These are phyloP conservation scores for Amazona guildingii DNA, from an alignment of 2,113 vertebrate species.

Conservation along the genomic window DNA sequence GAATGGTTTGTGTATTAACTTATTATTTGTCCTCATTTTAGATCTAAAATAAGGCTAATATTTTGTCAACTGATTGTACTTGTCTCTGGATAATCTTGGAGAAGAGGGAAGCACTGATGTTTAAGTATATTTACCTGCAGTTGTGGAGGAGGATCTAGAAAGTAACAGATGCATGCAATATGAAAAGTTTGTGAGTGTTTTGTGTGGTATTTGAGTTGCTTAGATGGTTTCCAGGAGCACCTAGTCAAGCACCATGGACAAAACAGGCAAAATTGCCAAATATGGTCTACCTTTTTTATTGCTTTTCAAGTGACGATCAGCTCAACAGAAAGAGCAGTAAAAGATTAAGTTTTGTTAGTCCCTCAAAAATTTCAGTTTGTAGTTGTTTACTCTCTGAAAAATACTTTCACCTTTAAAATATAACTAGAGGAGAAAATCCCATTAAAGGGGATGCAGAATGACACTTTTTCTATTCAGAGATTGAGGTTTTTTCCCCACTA, in stretches of 20 bases:
- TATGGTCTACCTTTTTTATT: fast-evolving
- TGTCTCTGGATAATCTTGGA: not conserved
- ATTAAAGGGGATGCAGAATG: not conserved
- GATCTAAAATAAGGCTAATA: not conserved
- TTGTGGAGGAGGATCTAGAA: not conserved
- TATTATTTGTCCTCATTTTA: not conserved
- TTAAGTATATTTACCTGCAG: not conserved
- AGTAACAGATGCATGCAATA: not conserved
- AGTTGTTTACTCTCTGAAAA: not conserved
- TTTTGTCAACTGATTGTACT: not conserved
- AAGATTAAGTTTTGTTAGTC: not conserved
- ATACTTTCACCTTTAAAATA: not conserved
- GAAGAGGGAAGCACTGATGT: not conserved
- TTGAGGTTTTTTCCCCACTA: not conserved
- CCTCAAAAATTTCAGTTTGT: not conserved
- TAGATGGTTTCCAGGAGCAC: not conserved
- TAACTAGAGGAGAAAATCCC: not conserved
- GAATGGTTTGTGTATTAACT: not conserved
- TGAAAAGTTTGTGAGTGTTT: not conserved
- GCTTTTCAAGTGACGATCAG: not conserved
- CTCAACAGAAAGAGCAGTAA: not conserved
- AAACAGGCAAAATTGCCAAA: not conserved
- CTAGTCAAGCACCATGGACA: not conserved
- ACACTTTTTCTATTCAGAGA: not conserved
- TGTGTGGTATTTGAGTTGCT: not conserved